Base-by-base conservation (phyloP, 2,888 invertebrate genomes). In the Perizoma affinitatum region DNA sequence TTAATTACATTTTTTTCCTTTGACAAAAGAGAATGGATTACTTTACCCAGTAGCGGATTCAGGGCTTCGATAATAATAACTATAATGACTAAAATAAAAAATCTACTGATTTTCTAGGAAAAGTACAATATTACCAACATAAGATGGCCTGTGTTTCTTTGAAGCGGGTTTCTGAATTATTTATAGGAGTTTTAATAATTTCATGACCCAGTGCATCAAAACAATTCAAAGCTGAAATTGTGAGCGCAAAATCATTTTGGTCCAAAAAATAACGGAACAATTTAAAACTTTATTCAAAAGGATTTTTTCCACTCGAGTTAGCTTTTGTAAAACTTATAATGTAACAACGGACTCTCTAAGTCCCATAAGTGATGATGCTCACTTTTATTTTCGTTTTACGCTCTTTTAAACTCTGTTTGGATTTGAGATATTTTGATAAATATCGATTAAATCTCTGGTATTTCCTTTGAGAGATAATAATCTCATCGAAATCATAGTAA, bases 281-380 rank as follows among this genome's bases (percentile, higher is more conserved):
- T 59, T 62, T 55, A 35, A 55, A 58, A 62, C 58, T 62, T 58
- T 55, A 52, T 58, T 58, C 51, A 58, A 58, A 58, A 47, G 58
- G 51, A 58, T 57, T 62, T 58, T 55, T 62, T 58, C 51, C 54
- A 48, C 44, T 44, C 51, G 43, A 58, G 57, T 58, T 55, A 55
- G 58, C 62, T 58, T 61, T 57, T 65, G 50, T 56, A 45, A 35
- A 65, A 50, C 49, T 65, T 54, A 56, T 62, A 57, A 58, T 51
- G 58, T 63, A 57, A 58, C 51, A 58, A 54, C 62, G 11, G 56
- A 42, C 57, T 56, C 48, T 61, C 47, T 61, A 61, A 57, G 61
- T 61, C 57, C 58, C 58, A 3, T 22, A 22, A 22, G 22, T 22
- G 47, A 58, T 58, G 54, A 62, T 54, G 46, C 40, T 52, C 42